These are phyloP conservation scores for Struthio camelus DNA, from an alignment of 2,113 vertebrate genomes.

Conservation along the genomic window DNA sequence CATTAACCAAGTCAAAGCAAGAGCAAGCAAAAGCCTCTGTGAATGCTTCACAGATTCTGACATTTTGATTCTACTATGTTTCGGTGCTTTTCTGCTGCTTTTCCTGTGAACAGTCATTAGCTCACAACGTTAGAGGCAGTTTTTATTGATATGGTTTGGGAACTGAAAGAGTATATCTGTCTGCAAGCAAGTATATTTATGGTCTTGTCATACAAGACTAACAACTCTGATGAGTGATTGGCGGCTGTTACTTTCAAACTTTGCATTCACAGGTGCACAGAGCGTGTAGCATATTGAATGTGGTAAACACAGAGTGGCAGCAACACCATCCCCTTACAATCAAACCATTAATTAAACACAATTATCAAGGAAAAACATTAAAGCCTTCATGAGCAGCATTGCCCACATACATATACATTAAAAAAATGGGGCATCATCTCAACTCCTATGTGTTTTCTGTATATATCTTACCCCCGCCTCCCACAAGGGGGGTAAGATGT, in stretches of 20 bases:
- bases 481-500: neutral
- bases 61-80: neutral
- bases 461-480: neutral
- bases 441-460: neutral
- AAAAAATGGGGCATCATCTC: neutral
- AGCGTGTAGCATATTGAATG: neutral
- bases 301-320: too few species aligned
- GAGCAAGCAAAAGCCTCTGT: neutral
- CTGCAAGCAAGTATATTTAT: conserved; percentile 1
- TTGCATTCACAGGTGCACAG: neutral
- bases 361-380: neutral
- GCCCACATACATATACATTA: neutral
- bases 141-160: neutral
- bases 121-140: neutral
- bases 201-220: neutral
- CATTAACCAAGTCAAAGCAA: neutral
- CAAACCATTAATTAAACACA: neutral
- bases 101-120: neutral
- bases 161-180: neutral
- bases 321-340: neutral
- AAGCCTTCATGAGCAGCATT: neutral
- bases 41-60: neutral
- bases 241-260: neutral
- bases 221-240: neutral
- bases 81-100: neutral